Evolutionary conservation across 2,888 invertebrate species (phyloP).

Genomic region (Cataglyphis livida): DNA sequence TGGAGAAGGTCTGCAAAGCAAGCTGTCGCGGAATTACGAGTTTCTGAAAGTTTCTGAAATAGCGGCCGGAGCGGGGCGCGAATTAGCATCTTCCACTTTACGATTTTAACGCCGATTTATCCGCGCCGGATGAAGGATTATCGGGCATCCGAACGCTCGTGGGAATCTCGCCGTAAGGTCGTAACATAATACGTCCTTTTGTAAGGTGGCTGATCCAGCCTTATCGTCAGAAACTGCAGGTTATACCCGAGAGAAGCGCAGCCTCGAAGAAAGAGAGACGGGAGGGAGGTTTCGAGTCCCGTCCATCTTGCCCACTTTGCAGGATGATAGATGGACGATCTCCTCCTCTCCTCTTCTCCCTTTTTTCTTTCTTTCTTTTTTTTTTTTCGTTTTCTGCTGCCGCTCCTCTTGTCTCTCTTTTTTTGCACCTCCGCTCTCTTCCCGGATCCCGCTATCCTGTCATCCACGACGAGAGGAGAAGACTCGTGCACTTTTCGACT

Average conservation of each 20-base stretch:
- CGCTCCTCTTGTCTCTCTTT: constrained; percentile 31
- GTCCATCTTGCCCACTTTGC: constrained; percentile 78
- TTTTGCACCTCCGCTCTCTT: constrained; percentile 7
- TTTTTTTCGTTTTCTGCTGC: constrained; percentile 14
- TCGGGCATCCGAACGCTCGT: constrained; percentile 67
- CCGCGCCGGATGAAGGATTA: constrained; percentile 69
- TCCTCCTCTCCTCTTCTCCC: constrained; percentile 51
- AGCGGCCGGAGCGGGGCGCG: constrained; percentile 6
- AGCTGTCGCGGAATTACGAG: constrained; percentile 30
- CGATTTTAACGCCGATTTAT: constrained; percentile 62
- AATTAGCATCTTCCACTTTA: constrained; percentile 41
- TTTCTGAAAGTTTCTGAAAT: constrained; percentile 41
- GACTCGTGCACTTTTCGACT: constrained; percentile 55
- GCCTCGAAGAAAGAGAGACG: constrained; percentile 49
- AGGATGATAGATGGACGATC: constrained; percentile 79
- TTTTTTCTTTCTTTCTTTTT: not conserved
- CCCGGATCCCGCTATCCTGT: constrained; percentile 39
- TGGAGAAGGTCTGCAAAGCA: not conserved
- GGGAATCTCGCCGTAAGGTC: constrained; percentile 70
- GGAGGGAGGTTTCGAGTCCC: constrained; percentile 76
- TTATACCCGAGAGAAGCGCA: constrained; percentile 59
- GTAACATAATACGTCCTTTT: constrained; percentile 74
- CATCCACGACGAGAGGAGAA: constrained; percentile 36
- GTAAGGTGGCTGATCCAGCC: constrained; percentile 71
- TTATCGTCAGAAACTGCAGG: constrained; percentile 73